A percentile compares a stretch with the other conserved stretches of the same genome.
Conservation (phyloP, 2,113 vertebrate species). For the Myocastor coypus region DNA sequence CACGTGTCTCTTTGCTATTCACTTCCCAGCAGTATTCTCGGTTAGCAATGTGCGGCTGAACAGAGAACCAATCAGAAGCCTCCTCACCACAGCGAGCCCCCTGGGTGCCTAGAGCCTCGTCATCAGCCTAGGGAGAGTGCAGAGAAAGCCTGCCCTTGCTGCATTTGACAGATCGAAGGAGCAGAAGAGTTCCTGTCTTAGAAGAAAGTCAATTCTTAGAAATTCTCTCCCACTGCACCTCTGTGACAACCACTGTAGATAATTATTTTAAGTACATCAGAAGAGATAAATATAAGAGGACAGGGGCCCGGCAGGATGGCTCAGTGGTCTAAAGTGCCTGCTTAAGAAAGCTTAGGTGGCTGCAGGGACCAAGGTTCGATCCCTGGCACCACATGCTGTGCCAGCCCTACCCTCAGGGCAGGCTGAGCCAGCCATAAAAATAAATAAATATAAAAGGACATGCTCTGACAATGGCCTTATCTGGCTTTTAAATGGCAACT, state of each 20-base stretch:
- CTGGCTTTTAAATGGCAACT: conserved; percentile 27
- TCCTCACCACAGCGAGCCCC: background rate
- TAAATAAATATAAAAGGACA: conserved; percentile 17
- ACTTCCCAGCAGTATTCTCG: conserved; percentile 55
- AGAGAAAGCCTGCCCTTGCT: conserved; percentile 65
- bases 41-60: conserved; percentile 60
- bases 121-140: conserved; percentile 50
- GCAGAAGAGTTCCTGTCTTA: conserved; percentile 52
- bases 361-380: no score
- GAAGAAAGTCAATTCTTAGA: conserved; percentile 71
- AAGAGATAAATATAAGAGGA: conserved; percentile 42
- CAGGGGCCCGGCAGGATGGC: no score
- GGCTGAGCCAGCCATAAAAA: no score
- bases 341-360: no score
- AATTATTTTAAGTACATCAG: conserved; percentile 68
- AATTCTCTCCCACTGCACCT: background rate
- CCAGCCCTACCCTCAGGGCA: no score
- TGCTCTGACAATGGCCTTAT: conserved; percentile 49
- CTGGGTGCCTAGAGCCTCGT: background rate
- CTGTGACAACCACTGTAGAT: conserved; percentile 50
- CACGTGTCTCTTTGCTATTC: background rate
- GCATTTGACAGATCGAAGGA: conserved; percentile 41
- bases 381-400: no score
- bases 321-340: no score
- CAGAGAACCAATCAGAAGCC: conserved; percentile 67